Percentiles rank a stretch among this genome's conserved stretches.
Conservation (phyloP, 2,888 invertebrate species). For the Imbricaverruca yamaguchii region DNA sequence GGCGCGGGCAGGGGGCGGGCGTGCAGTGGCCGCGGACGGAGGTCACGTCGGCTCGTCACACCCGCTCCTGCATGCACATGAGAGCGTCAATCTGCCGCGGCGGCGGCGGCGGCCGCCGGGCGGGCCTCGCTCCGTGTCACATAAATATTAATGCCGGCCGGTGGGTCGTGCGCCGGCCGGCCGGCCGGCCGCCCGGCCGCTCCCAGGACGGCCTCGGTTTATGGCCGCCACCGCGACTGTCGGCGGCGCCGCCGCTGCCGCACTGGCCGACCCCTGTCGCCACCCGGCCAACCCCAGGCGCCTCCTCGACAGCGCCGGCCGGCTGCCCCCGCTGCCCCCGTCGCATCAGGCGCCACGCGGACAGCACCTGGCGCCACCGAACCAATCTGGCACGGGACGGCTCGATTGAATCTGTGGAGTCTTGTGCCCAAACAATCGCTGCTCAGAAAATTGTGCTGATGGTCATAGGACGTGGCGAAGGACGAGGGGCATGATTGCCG, state of each 20-base stretch:
- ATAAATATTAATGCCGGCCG: constrained; percentile 19
- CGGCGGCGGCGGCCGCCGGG: not conserved
- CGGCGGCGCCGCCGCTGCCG: not conserved
- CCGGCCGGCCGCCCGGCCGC: not conserved
- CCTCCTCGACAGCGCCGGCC: no score
- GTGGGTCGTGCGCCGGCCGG: not conserved
- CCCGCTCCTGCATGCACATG: not conserved
- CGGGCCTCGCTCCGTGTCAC: not conserved
- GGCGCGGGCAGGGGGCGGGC: not conserved
- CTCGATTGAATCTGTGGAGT: no score
- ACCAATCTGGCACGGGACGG: no score
- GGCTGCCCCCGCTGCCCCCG: no score
- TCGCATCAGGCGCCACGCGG: no score
- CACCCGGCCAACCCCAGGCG: not conserved
- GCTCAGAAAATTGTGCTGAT: no score
- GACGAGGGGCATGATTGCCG: no score
- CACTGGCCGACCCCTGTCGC: not conserved
- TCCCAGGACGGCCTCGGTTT: not conserved
- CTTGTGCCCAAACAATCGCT: no score
- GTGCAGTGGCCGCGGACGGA: not conserved
- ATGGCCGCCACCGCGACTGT: not conserved
- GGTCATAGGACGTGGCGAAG: no score
- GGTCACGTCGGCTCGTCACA: not conserved
- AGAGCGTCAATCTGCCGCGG: not conserved
- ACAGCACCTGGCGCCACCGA: no score